Conservation (phyloP, 2,888 invertebrate species). For the Leptinotarsa tumamoca region DNA sequence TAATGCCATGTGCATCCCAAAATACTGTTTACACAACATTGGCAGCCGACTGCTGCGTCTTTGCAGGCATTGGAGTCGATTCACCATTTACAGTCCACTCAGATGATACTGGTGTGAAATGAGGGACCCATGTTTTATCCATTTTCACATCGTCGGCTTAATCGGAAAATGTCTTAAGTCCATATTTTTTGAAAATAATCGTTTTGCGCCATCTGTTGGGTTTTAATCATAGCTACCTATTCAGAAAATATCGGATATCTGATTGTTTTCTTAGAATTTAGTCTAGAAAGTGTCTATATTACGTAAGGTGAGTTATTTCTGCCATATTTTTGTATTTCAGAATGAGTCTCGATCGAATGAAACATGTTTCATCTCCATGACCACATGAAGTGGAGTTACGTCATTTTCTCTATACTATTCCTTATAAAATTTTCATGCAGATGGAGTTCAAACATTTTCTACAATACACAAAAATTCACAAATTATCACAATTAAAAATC, state of each 20-base stretch:
- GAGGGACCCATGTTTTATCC: no score
- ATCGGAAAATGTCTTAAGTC: no score
- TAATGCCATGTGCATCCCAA: no score
- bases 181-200: neutral
- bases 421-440: neutral
- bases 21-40: no score
- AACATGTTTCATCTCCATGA: constrained; percentile 4
- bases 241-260: constrained; percentile 19
- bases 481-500: neutral
- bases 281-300: no score
- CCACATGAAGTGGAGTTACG: constrained; percentile 11
- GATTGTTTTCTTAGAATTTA: neutral
- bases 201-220: neutral
- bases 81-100: no score
- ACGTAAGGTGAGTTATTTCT: no score
- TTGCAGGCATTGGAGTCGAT: no score
- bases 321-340: no score
- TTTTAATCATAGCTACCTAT: constrained; percentile 17
- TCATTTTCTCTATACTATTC: neutral
- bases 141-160: no score
- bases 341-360: neutral
- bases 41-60: no score
- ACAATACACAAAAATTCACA: constrained; percentile 2
- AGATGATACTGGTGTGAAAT: no score
- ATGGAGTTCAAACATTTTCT: constrained; percentile 18